These are phyloP conservation scores for Ceramica pisi DNA, from an alignment of 2,888 invertebrate genomes.

Conservation along the genomic window DNA sequence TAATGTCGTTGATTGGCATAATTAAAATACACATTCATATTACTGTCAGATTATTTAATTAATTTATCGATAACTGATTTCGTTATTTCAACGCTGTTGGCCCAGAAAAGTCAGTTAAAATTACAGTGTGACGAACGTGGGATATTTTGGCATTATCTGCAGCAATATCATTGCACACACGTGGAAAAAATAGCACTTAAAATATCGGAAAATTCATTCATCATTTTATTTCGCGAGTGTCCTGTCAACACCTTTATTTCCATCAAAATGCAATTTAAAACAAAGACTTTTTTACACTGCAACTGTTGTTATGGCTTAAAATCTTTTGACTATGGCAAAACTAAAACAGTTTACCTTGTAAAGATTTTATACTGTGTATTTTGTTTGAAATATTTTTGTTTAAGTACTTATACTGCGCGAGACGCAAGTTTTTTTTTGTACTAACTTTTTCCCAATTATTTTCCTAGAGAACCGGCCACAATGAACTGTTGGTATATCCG, in stretches of 20 bases:
- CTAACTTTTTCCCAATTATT: slow-evolving; percentile 22
- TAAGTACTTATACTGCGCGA: background rate
- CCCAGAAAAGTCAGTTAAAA: slow-evolving; percentile 21
- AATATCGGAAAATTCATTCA: slow-evolving; percentile 35
- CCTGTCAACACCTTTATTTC: slow-evolving; percentile 42
- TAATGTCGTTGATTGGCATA: slow-evolving; percentile 46
- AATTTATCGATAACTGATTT: slow-evolving; percentile 20
- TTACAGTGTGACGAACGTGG: slow-evolving; percentile 13
- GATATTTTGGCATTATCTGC: background rate
- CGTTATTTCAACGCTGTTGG: background rate
- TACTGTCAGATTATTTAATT: slow-evolving; percentile 43
- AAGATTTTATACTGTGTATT: background rate
- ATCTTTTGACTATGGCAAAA: slow-evolving; percentile 10
- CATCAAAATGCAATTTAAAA: slow-evolving; percentile 34
- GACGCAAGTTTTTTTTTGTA: slow-evolving; percentile 6
- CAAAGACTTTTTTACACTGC: slow-evolving; percentile 28
- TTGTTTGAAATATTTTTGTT: slow-evolving; percentile 22
- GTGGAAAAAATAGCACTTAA: slow-evolving; percentile 11
- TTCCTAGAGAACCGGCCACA: slow-evolving; percentile 5
- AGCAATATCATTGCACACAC: slow-evolving; percentile 13
- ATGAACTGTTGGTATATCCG: background rate
- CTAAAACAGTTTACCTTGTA: background rate
- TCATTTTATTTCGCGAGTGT: slow-evolving; percentile 44
- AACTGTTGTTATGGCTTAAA: slow-evolving; percentile 10
- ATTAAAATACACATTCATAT: slow-evolving; percentile 39